These are phyloP conservation scores for Calameuta pallipes DNA, from an alignment of 2,888 invertebrate genomes.

Conservation along the genomic window DNA sequence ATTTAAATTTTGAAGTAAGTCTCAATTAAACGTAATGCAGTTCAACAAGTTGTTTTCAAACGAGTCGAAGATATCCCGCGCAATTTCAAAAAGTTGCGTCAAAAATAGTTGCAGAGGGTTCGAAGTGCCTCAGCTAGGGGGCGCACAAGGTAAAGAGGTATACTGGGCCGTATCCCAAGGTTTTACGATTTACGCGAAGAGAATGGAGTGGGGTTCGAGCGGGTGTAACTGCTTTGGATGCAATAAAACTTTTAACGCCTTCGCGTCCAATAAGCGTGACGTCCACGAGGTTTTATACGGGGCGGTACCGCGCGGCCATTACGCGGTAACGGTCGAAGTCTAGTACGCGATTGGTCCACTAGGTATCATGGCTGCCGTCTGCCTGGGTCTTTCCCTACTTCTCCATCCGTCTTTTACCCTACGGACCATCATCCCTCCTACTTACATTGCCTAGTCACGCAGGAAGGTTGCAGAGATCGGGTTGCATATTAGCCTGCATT, in stretches of 20 bases:
- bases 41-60: background rate
- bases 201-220: conserved; percentile 35
- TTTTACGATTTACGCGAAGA: conserved; percentile 52
- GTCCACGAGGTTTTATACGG: conserved; percentile 52
- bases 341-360: conserved; percentile 49
- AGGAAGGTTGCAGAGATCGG: background rate
- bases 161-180: conserved; percentile 41
- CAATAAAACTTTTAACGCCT: conserved; percentile 63
- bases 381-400: conserved; percentile 41
- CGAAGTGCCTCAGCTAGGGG: conserved; percentile 51
- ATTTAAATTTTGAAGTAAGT: background rate
- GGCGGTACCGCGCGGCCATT: conserved; percentile 64
- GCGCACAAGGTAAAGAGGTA: conserved; percentile 39
- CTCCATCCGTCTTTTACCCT: conserved; percentile 16
- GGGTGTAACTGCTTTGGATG: conserved; percentile 58
- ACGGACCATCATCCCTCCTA: conserved; percentile 24
- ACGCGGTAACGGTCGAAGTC: conserved; percentile 51
- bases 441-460: conserved; percentile 1
- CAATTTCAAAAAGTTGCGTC: background rate
- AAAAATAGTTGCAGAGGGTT: conserved; percentile 35
- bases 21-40: background rate
- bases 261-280: conserved; percentile 60
- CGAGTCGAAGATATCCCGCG: background rate
- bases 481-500: conserved; percentile 16
- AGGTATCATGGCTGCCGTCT: conserved; percentile 61